Evolutionary conservation across 2,113 vertebrate genomes (phyloP).

Genomic region (Jaculus jaculus): DNA sequence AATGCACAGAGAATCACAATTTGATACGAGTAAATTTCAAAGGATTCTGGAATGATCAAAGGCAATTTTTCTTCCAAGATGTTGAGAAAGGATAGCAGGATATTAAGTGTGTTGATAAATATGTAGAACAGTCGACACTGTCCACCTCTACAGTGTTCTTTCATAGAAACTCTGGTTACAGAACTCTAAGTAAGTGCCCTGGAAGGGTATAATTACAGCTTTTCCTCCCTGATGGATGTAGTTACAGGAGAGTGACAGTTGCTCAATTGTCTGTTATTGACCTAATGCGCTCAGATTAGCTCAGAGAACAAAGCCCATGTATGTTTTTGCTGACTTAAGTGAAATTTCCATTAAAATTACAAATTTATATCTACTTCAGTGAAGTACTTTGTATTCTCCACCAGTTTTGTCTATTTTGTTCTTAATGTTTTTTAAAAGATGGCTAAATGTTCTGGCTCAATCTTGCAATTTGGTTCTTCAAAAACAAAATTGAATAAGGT

Average conservation of each 20-base stretch:
- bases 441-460: constrained; percentile 39
- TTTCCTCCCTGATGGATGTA: constrained; percentile 28
- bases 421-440: constrained; percentile 48
- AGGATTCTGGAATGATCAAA: background rate
- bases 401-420: constrained; percentile 35
- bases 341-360: constrained; percentile 66
- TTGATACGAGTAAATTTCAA: background rate
- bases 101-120: background rate
- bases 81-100: background rate
- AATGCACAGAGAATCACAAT: background rate
- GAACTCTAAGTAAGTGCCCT: constrained; percentile 39
- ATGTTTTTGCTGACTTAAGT: constrained; percentile 60
- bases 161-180: constrained; percentile 33
- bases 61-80: background rate
- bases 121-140: background rate
- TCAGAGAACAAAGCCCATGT: constrained; percentile 58
- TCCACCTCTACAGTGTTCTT: background rate
- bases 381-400: constrained; percentile 57
- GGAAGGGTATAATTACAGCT: constrained; percentile 16
- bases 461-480: constrained; percentile 19
- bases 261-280: constrained; percentile 70
- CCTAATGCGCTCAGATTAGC: constrained; percentile 46
- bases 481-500: constrained; percentile 34
- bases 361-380: constrained; percentile 9
- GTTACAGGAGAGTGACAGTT: constrained; percentile 63